Percentiles rank a stretch among this genome's conserved stretches.
These are phyloP conservation scores for Galagoides demidoff DNA, from an alignment of 2,797 vertebrate genomes.

Conservation along the genomic window DNA sequence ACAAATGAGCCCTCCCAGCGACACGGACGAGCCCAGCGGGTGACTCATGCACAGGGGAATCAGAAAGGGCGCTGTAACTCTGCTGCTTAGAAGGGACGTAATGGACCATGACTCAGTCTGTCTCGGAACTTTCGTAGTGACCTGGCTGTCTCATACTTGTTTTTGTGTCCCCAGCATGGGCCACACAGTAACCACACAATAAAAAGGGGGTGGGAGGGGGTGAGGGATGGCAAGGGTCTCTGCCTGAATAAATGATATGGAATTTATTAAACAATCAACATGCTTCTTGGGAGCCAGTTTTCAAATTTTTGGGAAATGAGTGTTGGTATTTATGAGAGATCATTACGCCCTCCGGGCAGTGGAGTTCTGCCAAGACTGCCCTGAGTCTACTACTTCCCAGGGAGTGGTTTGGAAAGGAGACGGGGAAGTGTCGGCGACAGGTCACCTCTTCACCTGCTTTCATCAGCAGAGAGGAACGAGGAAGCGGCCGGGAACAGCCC, in stretches of 20 bases:
- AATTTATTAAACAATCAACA: background rate
- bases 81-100: no score
- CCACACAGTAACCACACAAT: background rate
- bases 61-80: no score
- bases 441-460: background rate
- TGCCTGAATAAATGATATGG: background rate
- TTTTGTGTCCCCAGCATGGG: background rate
- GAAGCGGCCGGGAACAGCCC: background rate
- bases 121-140: no score
- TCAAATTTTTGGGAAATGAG: background rate
- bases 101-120: no score
- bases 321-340: background rate
- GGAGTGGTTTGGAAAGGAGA: background rate
- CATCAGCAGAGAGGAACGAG: background rate
- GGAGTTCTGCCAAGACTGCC: background rate
- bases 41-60: no score
- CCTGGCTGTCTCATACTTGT: background rate
- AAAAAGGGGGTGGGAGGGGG: background rate
- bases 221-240: background rate
- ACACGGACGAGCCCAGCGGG: no score
- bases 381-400: background rate
- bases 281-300: background rate
- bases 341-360: no score
- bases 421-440: rapidly evolving
- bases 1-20: no score